Conservation (phyloP, 2,113 vertebrate genomes). For the Nesoenas mayeri region DNA sequence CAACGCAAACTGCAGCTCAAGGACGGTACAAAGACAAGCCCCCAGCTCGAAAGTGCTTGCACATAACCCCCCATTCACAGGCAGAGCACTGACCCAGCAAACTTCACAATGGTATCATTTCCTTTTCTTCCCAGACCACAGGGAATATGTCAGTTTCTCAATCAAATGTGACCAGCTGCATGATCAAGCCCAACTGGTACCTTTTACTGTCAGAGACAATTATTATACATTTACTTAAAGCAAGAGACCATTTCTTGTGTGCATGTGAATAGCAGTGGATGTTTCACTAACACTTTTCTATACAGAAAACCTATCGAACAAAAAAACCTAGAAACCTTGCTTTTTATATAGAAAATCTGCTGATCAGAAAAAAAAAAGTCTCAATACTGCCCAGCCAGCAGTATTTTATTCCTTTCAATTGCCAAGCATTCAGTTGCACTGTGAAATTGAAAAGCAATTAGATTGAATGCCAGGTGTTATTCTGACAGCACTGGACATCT, state of each 20-base stretch:
- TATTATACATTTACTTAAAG: background rate
- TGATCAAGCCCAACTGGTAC: conserved; percentile 38
- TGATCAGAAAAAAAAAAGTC: background rate
- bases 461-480: background rate
- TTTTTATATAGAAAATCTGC: background rate
- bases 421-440: background rate
- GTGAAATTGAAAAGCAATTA: background rate
- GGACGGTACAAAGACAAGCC: background rate
- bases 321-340: background rate
- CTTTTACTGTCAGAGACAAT: conserved; percentile 2
- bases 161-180: conserved; percentile 20
- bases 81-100: background rate
- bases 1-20: background rate
- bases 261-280: background rate
- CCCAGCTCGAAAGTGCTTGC: background rate
- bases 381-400: background rate
- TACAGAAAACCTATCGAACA: background rate
- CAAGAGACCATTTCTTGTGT: background rate
- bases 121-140: conserved; percentile 10
- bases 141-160: conserved; percentile 16
- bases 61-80: background rate
- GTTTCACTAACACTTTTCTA: background rate
- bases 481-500: background rate
- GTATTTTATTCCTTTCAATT: conserved; percentile 2
- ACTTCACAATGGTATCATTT: background rate